These are phyloP conservation scores for Picathartes gymnocephalus DNA, from an alignment of 2,113 vertebrate genomes.

Conservation along the genomic window DNA sequence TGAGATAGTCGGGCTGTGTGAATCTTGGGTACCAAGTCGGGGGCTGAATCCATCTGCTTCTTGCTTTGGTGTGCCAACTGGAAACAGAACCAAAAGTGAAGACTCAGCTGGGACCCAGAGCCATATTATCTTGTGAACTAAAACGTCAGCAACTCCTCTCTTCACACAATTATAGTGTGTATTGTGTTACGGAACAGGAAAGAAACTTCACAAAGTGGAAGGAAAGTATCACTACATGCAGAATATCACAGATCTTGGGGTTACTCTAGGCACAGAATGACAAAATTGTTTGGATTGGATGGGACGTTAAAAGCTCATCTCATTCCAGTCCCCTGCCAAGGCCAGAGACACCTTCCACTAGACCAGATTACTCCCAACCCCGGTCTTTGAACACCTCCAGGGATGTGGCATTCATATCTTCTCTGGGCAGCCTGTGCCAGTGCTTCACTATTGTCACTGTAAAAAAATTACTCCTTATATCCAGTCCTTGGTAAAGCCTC, in stretches of 20 bases:
- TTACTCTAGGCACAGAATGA: not conserved
- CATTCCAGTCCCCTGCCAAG: not conserved
- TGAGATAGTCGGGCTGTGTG: not conserved
- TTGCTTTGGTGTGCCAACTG: not conserved
- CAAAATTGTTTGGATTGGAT: not conserved
- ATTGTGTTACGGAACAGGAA: fast-evolving
- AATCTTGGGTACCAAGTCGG: not conserved
- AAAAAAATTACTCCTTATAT: not conserved
- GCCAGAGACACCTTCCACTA: not conserved
- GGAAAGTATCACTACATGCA: not conserved
- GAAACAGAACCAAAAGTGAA: not conserved
- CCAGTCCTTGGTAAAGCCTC: not conserved
- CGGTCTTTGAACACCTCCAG: fast-evolving
- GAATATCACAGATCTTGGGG: not conserved
- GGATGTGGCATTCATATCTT: not conserved
- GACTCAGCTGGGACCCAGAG: not conserved
- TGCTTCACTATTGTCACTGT: not conserved
- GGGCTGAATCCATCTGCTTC: not conserved
- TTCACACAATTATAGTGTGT: fast-evolving
- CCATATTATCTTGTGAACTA: fast-evolving
- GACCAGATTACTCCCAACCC: not conserved
- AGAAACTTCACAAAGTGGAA: not conserved
- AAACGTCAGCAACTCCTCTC: not conserved
- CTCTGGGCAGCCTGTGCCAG: not conserved
- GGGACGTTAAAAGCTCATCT: not conserved